Conservation (phyloP, 2,113 vertebrate species). For the Alligator sinensis region DNA sequence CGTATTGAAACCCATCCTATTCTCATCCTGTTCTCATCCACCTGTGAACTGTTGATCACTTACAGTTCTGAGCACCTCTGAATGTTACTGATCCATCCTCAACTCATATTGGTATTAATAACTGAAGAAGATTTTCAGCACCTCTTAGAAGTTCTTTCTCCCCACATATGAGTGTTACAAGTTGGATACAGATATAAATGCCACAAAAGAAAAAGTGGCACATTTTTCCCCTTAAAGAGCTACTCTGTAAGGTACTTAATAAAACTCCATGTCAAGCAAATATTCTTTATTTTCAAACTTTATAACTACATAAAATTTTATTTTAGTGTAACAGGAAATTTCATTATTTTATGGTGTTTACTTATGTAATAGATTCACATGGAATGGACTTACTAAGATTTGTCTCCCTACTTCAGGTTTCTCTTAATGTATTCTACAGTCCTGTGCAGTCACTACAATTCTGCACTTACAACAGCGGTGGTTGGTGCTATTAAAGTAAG, state of each 20-base stretch:
- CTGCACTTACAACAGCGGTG: constrained; percentile 89
- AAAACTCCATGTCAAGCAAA: background rate
- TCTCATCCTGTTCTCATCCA: too few species aligned
- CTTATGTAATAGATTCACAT: background rate
- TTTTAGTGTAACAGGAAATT: background rate
- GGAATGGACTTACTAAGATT: background rate
- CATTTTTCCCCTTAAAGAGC: background rate
- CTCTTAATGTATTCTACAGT: constrained; percentile 92
- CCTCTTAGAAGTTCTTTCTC: background rate
- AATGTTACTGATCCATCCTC: background rate
- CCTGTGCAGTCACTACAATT: constrained; percentile 93
- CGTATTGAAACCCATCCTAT: too few species aligned
- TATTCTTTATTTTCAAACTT: background rate
- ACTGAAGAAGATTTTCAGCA: background rate
- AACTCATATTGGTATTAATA: background rate
- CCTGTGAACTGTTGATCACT: too few species aligned
- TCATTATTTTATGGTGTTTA: background rate
- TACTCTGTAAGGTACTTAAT: background rate
- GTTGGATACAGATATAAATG: background rate
- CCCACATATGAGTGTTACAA: background rate
- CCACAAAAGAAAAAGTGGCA: background rate
- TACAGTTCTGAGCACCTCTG: background rate
- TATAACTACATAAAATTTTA: background rate
- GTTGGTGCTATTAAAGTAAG: constrained; percentile 92
- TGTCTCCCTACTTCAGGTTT: constrained; percentile 81